phyloP scores from a whole-genome alignment of 2,113 vertebrate species.

The Ginglymostoma cirratum region DNA sequence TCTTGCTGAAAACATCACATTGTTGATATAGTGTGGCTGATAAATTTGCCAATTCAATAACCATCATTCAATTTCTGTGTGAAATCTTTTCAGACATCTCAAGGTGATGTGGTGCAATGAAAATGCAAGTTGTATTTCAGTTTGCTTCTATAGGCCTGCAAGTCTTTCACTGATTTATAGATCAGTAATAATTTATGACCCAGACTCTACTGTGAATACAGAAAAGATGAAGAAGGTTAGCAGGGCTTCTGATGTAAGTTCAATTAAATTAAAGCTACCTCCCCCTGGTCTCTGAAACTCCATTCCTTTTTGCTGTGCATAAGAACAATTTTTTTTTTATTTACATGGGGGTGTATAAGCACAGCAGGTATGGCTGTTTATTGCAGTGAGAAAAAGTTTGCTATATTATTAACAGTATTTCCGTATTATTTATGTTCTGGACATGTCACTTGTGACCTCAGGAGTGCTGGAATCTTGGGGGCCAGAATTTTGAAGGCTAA shows the following conservation, averaged over 20 bases:
- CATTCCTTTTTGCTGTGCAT: background rate
- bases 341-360: no score
- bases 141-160: background rate
- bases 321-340: background rate
- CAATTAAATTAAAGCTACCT: background rate
- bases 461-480: background rate
- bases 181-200: background rate
- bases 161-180: background rate
- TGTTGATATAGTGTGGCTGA: background rate
- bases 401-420: background rate
- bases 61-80: background rate
- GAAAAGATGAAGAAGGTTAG: background rate
- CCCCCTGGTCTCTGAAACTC: no score
- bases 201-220: background rate
- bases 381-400: background rate
- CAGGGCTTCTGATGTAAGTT: background rate
- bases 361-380: background rate
- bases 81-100: background rate
- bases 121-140: background rate
- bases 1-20: background rate
- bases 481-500: background rate
- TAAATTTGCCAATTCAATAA: background rate
- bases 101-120: background rate
- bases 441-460: background rate
- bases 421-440: background rate